phyloP scores from a whole-genome alignment of 2,797 vertebrate genomes.

The Enteromius fasciolatus region DNA sequence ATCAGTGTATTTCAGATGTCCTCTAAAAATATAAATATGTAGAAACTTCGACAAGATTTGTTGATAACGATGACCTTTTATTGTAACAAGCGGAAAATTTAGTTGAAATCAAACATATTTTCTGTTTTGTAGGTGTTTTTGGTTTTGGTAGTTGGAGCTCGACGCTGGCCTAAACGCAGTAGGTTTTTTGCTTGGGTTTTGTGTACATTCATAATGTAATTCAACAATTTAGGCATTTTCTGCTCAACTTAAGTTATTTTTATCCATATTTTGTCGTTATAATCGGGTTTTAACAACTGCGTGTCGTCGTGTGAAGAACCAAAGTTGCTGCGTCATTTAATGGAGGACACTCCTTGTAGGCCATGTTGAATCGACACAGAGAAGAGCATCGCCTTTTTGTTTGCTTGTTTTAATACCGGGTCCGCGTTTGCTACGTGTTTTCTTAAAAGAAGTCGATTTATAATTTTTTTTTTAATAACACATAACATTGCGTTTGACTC shows the following conservation, averaged over 20 bases:
- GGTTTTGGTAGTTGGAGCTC: background rate
- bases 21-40: background rate
- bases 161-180: background rate
- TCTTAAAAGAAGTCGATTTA: background rate
- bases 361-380: slow-evolving; percentile 11
- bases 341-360: slow-evolving; percentile 42
- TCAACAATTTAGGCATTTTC: background rate
- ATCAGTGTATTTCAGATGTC: background rate
- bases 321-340: slow-evolving; percentile 76
- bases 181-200: background rate
- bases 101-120: background rate
- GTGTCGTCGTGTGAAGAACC: background rate
- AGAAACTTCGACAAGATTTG: background rate
- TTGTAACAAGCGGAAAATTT: background rate
- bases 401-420: background rate
- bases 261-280: too few relatives aligned
- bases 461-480: background rate
- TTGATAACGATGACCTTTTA: background rate
- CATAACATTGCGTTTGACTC: background rate
- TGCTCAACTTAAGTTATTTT: background rate
- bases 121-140: background rate
- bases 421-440: background rate
- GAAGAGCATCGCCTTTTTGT: slow-evolving; percentile 1
- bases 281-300: background rate
- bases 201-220: too few relatives aligned